A percentile compares a stretch with the other conserved stretches of the same genome.
Evolutionary conservation across 2,113 vertebrate genomes (phyloP).

Genomic region (Varanus komodoensis): DNA sequence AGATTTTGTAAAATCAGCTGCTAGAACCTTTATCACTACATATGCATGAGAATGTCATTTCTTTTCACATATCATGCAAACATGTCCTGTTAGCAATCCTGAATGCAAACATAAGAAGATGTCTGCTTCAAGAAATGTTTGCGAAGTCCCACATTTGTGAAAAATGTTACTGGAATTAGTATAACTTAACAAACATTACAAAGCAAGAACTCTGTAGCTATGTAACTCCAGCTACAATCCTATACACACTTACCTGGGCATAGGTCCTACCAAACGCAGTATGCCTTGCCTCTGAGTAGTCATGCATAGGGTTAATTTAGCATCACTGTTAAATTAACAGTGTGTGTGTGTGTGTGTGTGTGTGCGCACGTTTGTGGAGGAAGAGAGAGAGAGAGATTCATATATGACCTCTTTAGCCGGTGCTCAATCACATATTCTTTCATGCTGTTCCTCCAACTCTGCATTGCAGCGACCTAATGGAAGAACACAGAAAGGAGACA

Average conservation of each 20-base stretch:
- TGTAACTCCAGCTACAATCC: background rate
- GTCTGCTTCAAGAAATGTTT: background rate
- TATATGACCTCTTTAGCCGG: accelerated
- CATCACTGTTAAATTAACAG: background rate
- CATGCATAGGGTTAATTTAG: background rate
- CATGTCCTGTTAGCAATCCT: no score
- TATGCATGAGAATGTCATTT: no score
- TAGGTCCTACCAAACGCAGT: background rate
- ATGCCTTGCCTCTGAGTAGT: background rate
- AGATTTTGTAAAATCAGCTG: background rate
- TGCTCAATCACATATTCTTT: accelerated
- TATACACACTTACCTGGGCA: background rate
- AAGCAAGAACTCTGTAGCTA: background rate
- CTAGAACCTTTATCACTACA: no score
- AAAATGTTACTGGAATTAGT: background rate
- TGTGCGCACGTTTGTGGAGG: no score
- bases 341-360: no score
- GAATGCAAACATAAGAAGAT: no score
- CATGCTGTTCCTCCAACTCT: background rate
- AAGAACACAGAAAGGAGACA: accelerated
- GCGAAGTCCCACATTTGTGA: background rate
- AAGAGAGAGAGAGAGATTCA: background rate
- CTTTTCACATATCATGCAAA: no score
- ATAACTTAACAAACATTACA: background rate
- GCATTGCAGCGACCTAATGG: accelerated